Evolutionary conservation across 1,140 invertebrate species (phyloP).

Genomic region (Babylonia areolata): DNA sequence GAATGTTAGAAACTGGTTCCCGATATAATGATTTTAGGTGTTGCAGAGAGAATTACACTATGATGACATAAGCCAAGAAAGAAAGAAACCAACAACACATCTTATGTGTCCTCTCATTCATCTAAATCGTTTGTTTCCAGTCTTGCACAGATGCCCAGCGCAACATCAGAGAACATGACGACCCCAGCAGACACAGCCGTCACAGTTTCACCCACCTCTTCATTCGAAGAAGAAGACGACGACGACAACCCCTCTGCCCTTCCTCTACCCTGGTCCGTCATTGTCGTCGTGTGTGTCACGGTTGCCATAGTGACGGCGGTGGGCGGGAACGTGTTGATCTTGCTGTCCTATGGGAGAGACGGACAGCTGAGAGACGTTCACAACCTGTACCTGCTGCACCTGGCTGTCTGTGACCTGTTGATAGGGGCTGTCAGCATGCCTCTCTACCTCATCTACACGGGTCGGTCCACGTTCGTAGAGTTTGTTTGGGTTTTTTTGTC

Average conservation of each 20-base stretch:
- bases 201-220: neutral
- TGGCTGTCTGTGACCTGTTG: constrained; percentile 5
- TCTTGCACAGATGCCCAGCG: neutral
- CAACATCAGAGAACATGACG: neutral
- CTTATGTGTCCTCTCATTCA: neutral
- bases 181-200: neutral
- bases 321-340: constrained; percentile 62
- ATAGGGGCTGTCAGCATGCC: neutral
- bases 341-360: constrained; percentile 62
- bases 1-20: no score
- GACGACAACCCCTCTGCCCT: neutral
- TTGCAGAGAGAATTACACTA: no score
- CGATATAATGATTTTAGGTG: no score
- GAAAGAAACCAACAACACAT: neutral
- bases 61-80: neutral
- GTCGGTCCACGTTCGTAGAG: no score
- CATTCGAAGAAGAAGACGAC: neutral
- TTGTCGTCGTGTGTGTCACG: neutral
- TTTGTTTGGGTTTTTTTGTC: no score
- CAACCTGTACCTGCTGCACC: constrained; percentile 12
- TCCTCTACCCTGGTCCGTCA: neutral
- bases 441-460: neutral
- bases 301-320: constrained; percentile 44
- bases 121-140: neutral
- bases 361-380: constrained; percentile 49